Evolutionary conservation across 2,888 invertebrate genomes (phyloP), one percentile per base, ranked within the genome.

Genomic region (Stegana nigrithorax): DNA sequence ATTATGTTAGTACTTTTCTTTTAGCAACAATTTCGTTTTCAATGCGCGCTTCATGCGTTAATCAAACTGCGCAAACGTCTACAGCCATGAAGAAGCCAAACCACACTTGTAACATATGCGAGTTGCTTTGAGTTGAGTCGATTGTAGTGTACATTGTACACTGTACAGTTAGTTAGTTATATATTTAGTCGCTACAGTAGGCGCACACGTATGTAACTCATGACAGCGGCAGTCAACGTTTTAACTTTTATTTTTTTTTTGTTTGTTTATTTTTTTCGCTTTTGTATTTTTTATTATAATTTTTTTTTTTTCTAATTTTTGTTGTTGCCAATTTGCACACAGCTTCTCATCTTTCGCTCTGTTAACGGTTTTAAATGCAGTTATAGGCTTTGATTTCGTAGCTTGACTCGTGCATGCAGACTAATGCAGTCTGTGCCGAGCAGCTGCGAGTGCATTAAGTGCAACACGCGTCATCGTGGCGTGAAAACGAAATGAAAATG

Each of bases 321-420:
- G n/a, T n/a, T n/a, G n/a, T n/a, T n/a, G n/a, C n/a, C n/a, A n/a
- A n/a, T n/a, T n/a, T n/a, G n/a, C n/a, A n/a, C n/a, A n/a, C n/a
- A n/a, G n/a, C n/a, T n/a, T n/a, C n/a, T n/a, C n/a, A n/a, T n/a
- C 59, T 53, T 56, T 26, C 63, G 80, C 78, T 79, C 78, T 78
- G 80, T 78, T 79, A 78, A 78, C 80, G 72, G 70, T 62, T 67
- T 76, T 78, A 78, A 78, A 68, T 71, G 69, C 70, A 65, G 61
- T 62, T 67, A 53, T 66, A 73, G 72, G 73, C 73, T 73, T 39
- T 39, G 73, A 75, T 71, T n/a, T n/a, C n/a, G n/a, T n/a, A n/a
- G n/a, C n/a, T n/a, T n/a, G n/a, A n/a, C n/a, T n/a, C n/a, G n/a
- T n/a, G n/a, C n/a, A n/a, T n/a, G n/a, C n/a, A n/a, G n/a, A n/a